Conservation (phyloP, 2,888 invertebrate species). For the Dyspetes luteomarginatus region DNA sequence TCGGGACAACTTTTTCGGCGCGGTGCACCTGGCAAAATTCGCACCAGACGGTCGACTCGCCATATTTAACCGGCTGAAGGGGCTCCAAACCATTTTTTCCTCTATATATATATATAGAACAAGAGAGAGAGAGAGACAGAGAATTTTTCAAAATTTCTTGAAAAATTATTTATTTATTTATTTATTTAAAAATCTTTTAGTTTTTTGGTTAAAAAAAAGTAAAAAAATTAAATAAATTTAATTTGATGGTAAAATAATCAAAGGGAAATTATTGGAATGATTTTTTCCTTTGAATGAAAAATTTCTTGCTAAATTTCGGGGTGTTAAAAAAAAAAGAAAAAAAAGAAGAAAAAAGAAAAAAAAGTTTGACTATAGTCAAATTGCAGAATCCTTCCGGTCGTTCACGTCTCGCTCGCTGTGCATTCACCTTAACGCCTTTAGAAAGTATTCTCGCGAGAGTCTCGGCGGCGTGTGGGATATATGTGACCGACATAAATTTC, state of each 20-base stretch:
- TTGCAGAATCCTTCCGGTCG: conserved; percentile 56
- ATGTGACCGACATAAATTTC: conserved; percentile 59
- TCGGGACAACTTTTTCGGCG: conserved; percentile 8
- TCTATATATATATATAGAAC: background rate
- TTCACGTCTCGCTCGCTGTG: conserved; percentile 66
- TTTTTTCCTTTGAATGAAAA: too few relatives aligned
- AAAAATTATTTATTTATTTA: conserved; percentile 1
- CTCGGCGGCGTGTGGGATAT: conserved; percentile 35
- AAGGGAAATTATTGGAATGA: too few relatives aligned
- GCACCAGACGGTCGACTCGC: conserved; percentile 25
- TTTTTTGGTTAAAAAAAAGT: too few relatives aligned
- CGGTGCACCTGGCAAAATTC: conserved; percentile 35
- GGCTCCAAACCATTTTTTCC: background rate
- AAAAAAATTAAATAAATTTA: too few relatives aligned
- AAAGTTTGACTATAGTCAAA: background rate
- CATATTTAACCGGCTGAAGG: conserved; percentile 36
- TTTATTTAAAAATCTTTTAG: background rate
- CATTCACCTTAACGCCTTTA: conserved; percentile 78
- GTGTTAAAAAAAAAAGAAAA: too few relatives aligned
- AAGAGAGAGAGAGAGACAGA: too few relatives aligned
- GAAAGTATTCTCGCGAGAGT: conserved; percentile 74
- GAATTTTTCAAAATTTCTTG: too few relatives aligned
- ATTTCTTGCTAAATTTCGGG: too few relatives aligned
- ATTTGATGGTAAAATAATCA: too few relatives aligned
- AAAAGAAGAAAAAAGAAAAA: too few relatives aligned